Percentiles rank a stretch among this genome's conserved stretches.
These are phyloP conservation scores for Gymnarchus niloticus DNA, from an alignment of 2,113 vertebrate species.

Conservation along the genomic window DNA sequence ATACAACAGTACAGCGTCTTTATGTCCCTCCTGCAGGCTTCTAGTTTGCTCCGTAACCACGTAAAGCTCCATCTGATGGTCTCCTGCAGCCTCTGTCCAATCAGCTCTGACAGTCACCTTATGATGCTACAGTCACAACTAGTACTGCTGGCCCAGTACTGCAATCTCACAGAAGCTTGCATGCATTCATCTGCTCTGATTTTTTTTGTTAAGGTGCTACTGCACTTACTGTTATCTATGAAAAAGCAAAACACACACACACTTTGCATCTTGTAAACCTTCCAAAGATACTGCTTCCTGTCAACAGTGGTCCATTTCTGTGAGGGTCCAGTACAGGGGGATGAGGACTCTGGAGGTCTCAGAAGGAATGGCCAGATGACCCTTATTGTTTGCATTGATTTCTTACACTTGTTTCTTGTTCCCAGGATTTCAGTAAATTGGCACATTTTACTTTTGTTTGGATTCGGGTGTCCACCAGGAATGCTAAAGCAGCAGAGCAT, in stretches of 20 bases:
- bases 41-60: not conserved
- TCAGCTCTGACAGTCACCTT: not conserved
- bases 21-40: not conserved
- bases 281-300: not conserved
- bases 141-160: not conserved
- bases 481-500: too few species aligned
- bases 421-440: not conserved
- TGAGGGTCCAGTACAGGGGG: not conserved
- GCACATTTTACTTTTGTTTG: too few species aligned
- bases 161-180: not conserved
- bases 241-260: not conserved
- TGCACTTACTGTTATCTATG: not conserved
- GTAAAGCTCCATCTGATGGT: not conserved
- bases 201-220: not conserved
- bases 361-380: not conserved
- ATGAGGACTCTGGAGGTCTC: not conserved
- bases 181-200: not conserved
- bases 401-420: not conserved
- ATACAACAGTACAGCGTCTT: not conserved
- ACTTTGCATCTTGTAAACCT: not conserved
- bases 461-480: too few species aligned
- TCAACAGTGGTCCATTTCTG: not conserved
- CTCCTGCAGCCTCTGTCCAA: not conserved
- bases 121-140: not conserved
- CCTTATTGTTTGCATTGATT: not conserved